Base-by-base conservation (phyloP, 1,140 invertebrate species). In the Rhagoletis zephyria region DNA sequence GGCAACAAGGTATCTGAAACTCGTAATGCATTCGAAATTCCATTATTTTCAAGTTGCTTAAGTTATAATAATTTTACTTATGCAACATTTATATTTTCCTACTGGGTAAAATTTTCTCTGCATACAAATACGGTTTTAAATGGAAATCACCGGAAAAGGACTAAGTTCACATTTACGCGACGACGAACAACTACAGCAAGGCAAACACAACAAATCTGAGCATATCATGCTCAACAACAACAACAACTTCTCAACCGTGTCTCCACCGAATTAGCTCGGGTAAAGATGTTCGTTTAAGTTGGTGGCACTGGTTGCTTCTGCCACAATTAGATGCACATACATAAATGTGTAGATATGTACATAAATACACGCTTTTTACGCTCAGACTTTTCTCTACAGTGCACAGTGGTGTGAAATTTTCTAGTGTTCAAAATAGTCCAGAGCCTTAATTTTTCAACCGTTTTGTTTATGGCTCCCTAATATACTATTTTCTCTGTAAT, bases 301-400 rank as follows among this genome's bases (percentile, higher is more conserved):
- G 74, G 74, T 42, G 74, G 48, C 74, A 81, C 74, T 56, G 74
- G 74, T 81, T 81, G 74, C 74, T 81, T 81, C 74, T 81, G 14
- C 9, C 48, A 30, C 70, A 30, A 30, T 56, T 56, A 56, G 5
- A 56, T 56, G 51, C 10, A 30, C 30, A 30, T 30, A 30, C 30
- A 30, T 30, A 30, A 30, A 30, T 30, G 30, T 30, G 30, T 30
- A 30, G 30, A 30, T 30, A 30, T 30, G 30, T 30, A 30, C 30
- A 30, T 30, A 30, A 30, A 30, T 30, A 30, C 30, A 30, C 30
- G 30, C 30, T 30, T 30, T 1, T 30, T 30, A 30, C 30, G 30
- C 30, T 30, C 30, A 30, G 30, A 30, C 30, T 30, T 1, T 30
- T 30, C 30, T 30, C 30, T 30, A 30, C 30, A 30, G 30, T 30